Evolutionary conservation across 2,888 invertebrate genomes (phyloP), one percentile per base, ranked within the genome.

Genomic region (Orthosia gracilis): DNA sequence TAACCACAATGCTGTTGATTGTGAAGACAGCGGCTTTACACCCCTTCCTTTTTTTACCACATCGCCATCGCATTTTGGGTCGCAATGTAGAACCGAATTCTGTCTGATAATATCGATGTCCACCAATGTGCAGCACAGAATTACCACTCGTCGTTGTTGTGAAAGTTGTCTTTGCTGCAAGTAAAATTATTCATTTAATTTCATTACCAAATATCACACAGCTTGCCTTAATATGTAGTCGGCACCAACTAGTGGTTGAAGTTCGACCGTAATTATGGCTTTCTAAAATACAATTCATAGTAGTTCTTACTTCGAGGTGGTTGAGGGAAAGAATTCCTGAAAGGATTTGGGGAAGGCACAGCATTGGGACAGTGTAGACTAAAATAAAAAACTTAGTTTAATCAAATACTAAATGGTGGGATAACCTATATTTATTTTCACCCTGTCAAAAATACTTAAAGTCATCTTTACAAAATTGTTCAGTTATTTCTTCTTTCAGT

Each of bases 131-230:
- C 31, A 76, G n/a, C 47, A 63, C 5, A 40, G 52, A 62, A 21
- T 71, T 76, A 2, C 79, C 76, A 50, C 17, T 57, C n/a, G 18
- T 78, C 4, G 55, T 76, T 21, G 23, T 47, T 1, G 58, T 49
- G 18, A 64, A 76, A 17, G 2, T 15, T 40, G 3, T 2, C n/a
- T 18, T 50, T 62, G n/a, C 59, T 59, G 59, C 5, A 59, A 59
- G n/a, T 40, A 40, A 40, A 11, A 59, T 40, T n/a, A 59, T 40
- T 58, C 13, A 12, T 11, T 40, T 40, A 40, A 40, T 40, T 40
- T 31, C 2, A 12, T 31, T n/a, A 31, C 18, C 18, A n/a, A 59
- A 59, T 40, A 12, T n/a, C 12, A 52, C n/a, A n/a, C n/a, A 52
- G 1, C n/a, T 15, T n/a, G 11, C 4, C n/a, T 31, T 31, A 31